phyloP scores from a whole-genome alignment of 2,888 invertebrate genomes.

The Mystacides longicornis region DNA sequence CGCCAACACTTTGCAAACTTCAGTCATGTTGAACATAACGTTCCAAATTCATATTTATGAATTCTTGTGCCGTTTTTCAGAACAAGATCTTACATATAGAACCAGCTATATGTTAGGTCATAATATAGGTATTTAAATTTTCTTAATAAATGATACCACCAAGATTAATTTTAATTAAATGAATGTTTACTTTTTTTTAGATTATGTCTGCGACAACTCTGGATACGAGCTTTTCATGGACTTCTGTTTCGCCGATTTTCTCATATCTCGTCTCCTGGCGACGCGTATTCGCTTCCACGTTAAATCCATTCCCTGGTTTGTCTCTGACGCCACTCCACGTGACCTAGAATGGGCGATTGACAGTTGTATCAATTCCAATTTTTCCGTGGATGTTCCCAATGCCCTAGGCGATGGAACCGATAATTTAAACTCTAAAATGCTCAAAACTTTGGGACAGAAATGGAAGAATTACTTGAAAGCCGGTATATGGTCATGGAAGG shows the following conservation, averaged over 20 bases:
- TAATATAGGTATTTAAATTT: too few species aligned
- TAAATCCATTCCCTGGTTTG: constrained; percentile 91
- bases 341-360: constrained; percentile 71
- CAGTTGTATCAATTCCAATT: constrained; percentile 26
- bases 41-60: too few species aligned
- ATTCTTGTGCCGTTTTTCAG: too few species aligned
- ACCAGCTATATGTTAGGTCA: too few species aligned
- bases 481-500: constrained; percentile 31
- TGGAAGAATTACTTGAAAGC: constrained; percentile 53
- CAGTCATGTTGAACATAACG: too few species aligned
- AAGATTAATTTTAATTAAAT: too few species aligned
- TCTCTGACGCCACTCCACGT: constrained; percentile 74
- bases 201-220: constrained; percentile 85
- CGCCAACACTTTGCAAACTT: too few species aligned
- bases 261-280: constrained; percentile 52
- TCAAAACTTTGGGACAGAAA: constrained; percentile 45
- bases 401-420: constrained; percentile 28
- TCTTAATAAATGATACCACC: too few species aligned
- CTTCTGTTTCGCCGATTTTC: constrained; percentile 75
- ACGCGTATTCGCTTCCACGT: constrained; percentile 72
- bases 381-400: constrained; percentile 14
- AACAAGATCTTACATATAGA: too few species aligned
- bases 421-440: constrained; percentile 29
- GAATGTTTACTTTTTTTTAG: constrained; percentile 35
- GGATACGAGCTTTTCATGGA: constrained; percentile 92